Conservation (phyloP, 2,888 invertebrate genomes). For the Heteropelma amictum region DNA sequence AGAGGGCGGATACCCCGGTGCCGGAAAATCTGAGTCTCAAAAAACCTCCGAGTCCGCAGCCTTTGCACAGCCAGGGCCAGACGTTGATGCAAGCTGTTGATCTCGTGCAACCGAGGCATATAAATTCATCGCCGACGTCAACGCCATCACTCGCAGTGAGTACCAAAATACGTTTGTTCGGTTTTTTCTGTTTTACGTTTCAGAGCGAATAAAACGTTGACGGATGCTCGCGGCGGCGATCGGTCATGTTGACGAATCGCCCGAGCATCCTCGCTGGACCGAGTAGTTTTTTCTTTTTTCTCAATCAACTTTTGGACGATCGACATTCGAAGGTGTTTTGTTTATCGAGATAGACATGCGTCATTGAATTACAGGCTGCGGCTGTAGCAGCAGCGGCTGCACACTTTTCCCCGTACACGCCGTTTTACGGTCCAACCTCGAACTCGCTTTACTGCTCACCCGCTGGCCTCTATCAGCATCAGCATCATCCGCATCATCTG, state of each 20-base stretch:
- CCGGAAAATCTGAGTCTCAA: conserved; percentile 92
- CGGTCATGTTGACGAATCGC: too few relatives aligned
- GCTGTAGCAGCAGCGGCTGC: conserved; percentile 69
- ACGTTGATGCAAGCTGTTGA: conserved; percentile 70
- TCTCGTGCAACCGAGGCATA: conserved; percentile 72
- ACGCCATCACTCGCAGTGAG: conserved; percentile 72
- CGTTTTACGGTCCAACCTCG: conserved; percentile 74
- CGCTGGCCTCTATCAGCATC: conserved; percentile 71
- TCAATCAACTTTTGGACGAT: too few relatives aligned
- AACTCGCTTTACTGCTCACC: conserved; percentile 73
- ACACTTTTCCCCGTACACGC: conserved; percentile 73
- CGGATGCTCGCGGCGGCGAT: too few relatives aligned
- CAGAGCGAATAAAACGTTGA: neutral
- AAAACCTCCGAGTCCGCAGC: conserved; percentile 79
- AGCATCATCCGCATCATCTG: conserved; percentile 66
- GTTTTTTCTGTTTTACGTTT: conserved; percentile 23
- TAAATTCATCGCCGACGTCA: conserved; percentile 70
- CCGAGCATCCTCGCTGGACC: too few relatives aligned
- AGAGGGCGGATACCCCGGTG: conserved; percentile 79
- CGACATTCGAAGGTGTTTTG: neutral
- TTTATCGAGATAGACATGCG: neutral
- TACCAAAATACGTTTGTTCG: neutral
- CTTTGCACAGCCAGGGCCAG: conserved; percentile 69
- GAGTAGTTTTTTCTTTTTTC: too few relatives aligned
- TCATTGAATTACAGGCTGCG: conserved; percentile 65